Evolutionary conservation across 2,113 vertebrate genomes (phyloP).

Genomic region (Todiramphus chloris): DNA sequence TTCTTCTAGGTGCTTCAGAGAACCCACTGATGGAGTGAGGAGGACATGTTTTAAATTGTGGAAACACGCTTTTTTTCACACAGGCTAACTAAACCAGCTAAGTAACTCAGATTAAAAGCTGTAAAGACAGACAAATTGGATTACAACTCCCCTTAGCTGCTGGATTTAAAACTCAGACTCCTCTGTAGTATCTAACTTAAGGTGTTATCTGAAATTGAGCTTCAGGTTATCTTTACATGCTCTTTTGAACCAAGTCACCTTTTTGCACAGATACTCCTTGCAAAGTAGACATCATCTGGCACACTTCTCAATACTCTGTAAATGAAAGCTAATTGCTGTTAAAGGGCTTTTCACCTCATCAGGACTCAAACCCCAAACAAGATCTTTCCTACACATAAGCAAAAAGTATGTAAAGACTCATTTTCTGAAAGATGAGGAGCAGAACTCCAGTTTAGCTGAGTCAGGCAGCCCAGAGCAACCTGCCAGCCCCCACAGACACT

Average conservation of each 20-base stretch:
- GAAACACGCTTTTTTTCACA: neutral
- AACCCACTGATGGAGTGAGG: neutral
- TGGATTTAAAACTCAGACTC: neutral
- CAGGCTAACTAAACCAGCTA: neutral
- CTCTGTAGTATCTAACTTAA: neutral
- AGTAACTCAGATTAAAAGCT: neutral
- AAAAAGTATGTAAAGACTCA: neutral
- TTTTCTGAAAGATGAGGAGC: neutral
- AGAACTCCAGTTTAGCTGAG: neutral
- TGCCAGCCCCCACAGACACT: accelerated
- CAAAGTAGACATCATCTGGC: neutral
- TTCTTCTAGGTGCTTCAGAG: neutral
- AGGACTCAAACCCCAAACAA: neutral
- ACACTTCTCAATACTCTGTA: neutral
- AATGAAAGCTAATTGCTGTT: neutral
- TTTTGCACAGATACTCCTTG: neutral
- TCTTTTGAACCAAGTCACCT: neutral
- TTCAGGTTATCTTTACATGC: neutral
- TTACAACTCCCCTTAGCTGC: neutral
- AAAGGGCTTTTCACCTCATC: neutral
- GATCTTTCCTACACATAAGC: accelerated
- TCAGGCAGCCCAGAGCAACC: neutral
- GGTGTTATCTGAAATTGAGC: neutral
- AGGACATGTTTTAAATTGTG: neutral
- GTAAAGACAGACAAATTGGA: neutral